Conservation (phyloP, 2,113 vertebrate genomes). For the Dissostichus mawsoni region DNA sequence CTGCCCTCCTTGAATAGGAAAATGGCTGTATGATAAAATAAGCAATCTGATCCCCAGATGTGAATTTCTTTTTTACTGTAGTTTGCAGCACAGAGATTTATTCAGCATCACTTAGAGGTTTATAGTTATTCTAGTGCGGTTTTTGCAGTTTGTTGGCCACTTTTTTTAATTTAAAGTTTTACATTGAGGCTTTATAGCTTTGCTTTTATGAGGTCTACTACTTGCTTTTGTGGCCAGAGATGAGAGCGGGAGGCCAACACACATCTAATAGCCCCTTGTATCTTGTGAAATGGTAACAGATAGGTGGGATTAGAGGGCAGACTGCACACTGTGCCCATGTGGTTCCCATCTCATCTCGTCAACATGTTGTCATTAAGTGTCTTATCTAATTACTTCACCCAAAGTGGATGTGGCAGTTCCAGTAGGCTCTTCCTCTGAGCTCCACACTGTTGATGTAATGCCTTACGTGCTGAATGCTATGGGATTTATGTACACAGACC, state of each 20-base stretch:
- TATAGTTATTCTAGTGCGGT: slow-evolving; percentile 22
- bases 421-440: slow-evolving; percentile 5
- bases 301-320: slow-evolving; percentile 46
- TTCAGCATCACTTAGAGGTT: slow-evolving; percentile 26
- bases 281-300: slow-evolving; percentile 45
- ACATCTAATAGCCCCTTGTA: slow-evolving; percentile 31
- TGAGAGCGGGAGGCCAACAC: slow-evolving; percentile 11
- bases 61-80: slow-evolving; percentile 34
- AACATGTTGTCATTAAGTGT: slow-evolving; percentile 64
- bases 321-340: slow-evolving; percentile 40
- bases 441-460: slow-evolving; percentile 23
- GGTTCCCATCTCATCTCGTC: slow-evolving; percentile 40
- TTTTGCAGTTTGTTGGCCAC: slow-evolving; percentile 31
- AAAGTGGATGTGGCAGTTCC: slow-evolving; percentile 54
- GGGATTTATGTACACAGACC: neutral
- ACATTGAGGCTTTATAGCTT: slow-evolving; percentile 19
- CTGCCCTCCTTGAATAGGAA: slow-evolving; percentile 43
- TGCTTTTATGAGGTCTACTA: slow-evolving; percentile 17
- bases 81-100: slow-evolving; percentile 24
- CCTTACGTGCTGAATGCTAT: slow-evolving; percentile 20
- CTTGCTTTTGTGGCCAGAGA: slow-evolving; percentile 16
- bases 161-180: slow-evolving; percentile 45
- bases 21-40: slow-evolving; percentile 58
- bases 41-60: slow-evolving; percentile 54
- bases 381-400: slow-evolving; percentile 55